Percentiles rank a stretch among this genome's conserved stretches.
These are phyloP conservation scores for Holacanthus passer DNA, from an alignment of 2,113 vertebrate species.

Conservation along the genomic window DNA sequence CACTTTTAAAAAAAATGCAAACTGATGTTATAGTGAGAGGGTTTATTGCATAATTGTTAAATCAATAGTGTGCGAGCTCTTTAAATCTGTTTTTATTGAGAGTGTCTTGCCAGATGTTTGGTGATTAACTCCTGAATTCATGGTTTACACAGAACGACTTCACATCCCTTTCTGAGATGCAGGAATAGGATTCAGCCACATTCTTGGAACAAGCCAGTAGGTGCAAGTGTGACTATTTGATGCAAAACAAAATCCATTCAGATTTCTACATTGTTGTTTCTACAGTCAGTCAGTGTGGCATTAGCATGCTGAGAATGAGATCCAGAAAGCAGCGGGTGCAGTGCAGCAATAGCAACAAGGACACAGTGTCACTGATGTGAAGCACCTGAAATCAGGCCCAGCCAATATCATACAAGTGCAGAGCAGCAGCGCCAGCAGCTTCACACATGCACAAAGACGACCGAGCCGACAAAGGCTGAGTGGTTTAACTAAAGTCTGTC, in stretches of 20 bases:
- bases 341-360: slow-evolving; percentile 53
- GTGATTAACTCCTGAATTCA: slow-evolving; percentile 6
- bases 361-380: slow-evolving; percentile 48
- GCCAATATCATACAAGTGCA: slow-evolving; percentile 27
- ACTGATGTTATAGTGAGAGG: background rate
- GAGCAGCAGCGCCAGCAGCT: slow-evolving; percentile 23
- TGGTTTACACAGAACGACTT: background rate
- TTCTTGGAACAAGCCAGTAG: background rate
- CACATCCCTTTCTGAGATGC: slow-evolving; percentile 2
- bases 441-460: slow-evolving; percentile 9
- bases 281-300: slow-evolving; percentile 24
- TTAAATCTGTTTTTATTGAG: background rate
- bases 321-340: slow-evolving; percentile 42
- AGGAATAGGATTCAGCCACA: background rate
- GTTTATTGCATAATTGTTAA: background rate
- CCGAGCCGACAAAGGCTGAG: background rate
- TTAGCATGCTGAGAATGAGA: slow-evolving; percentile 59
- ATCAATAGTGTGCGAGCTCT: background rate
- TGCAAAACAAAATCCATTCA: slow-evolving; percentile 24
- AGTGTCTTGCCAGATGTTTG: slow-evolving; percentile 6
- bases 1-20: background rate
- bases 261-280: slow-evolving; percentile 33
- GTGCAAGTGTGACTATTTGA: background rate
- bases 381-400: slow-evolving; percentile 51
- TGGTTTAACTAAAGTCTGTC: background rate